A percentile compares a stretch with the other conserved stretches of the same genome.
Conservation (phyloP, 2,113 vertebrate genomes). For the Vulpes lagopus region DNA sequence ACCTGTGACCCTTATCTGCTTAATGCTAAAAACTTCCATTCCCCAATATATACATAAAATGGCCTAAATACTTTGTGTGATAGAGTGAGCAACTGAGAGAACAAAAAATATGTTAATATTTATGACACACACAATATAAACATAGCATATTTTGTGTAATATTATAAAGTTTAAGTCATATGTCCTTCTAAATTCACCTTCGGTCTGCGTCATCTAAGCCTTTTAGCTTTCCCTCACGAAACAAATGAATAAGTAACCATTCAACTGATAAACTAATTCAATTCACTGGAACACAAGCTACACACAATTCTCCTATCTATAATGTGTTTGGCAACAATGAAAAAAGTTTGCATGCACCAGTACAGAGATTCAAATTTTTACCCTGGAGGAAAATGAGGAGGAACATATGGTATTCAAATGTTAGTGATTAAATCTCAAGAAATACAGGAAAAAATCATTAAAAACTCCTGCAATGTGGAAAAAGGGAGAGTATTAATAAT, state of each 20-base stretch:
- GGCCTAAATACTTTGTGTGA: background rate
- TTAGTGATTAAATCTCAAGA: constrained; percentile 39
- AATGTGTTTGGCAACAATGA: background rate
- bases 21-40: background rate
- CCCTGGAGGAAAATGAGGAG: background rate
- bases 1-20: background rate
- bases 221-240: background rate
- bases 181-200: background rate
- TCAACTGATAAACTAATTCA: constrained; percentile 17
- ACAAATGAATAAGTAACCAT: background rate
- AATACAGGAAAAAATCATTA: background rate
- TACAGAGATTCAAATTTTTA: background rate
- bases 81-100: background rate
- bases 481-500: background rate
- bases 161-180: background rate
- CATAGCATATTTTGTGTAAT: background rate
- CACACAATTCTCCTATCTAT: background rate
- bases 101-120: background rate
- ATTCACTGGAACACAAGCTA: background rate
- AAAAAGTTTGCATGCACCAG: background rate
- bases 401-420: constrained; percentile 40
- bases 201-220: background rate
- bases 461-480: background rate
- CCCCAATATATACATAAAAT: background rate
- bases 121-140: background rate